Conservation (phyloP, 1,140 invertebrate genomes). For the Sogatella furcifera region DNA sequence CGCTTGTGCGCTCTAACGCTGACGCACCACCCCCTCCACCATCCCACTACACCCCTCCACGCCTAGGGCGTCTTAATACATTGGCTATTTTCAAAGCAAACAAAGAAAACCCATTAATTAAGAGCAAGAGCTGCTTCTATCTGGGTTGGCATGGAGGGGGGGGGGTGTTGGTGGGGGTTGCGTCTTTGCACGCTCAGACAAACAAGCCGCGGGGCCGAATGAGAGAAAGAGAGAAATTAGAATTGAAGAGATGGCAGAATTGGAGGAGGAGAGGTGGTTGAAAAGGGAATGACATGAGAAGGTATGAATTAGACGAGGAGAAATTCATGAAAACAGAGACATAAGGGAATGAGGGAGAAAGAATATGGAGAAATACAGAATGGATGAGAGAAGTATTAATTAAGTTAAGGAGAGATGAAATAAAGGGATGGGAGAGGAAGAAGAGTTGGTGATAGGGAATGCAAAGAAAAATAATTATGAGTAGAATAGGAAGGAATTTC, state of each 20-base stretch:
- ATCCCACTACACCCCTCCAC: too few species aligned
- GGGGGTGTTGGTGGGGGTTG: too few species aligned
- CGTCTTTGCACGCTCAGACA: not conserved
- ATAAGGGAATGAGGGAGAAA: not conserved
- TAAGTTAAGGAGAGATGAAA: too few species aligned
- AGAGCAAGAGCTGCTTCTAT: not conserved
- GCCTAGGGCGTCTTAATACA: conserved; percentile 1
- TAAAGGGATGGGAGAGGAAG: not conserved
- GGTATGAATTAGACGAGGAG: not conserved
- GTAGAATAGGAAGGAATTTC: not conserved
- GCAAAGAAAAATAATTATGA: not conserved
- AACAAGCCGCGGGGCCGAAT: not conserved
- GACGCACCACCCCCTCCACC: too few species aligned
- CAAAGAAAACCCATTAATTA: conserved; percentile 4
- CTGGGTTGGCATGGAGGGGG: not conserved
- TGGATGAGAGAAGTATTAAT: not conserved
- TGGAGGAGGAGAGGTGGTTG: not conserved
- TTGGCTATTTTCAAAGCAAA: conserved; percentile 3
- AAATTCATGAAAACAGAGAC: too few species aligned
- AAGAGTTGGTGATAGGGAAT: not conserved
- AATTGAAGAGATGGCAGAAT: not conserved
- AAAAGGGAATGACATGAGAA: not conserved
- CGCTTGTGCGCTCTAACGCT: conserved; percentile 1
- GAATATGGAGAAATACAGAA: not conserved
- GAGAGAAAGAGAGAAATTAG: not conserved